Conservation (phyloP, 53 echinoderm and acorn worm genomes). For the Actinopyga echinites region DNA sequence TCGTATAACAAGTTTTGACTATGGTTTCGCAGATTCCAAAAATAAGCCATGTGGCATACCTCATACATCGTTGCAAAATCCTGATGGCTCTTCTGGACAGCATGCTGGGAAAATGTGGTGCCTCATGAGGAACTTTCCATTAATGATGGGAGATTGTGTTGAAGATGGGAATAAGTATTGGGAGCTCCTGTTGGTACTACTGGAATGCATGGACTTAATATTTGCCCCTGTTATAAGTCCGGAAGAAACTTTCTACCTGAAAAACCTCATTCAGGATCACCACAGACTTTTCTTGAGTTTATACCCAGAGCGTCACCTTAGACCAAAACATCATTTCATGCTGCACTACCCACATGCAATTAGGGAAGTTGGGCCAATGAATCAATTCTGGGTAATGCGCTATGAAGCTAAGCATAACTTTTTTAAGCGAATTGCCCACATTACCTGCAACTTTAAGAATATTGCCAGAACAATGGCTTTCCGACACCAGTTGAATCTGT, state of each 20-base stretch:
- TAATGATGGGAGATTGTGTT: slow-evolving; percentile 49
- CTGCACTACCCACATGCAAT: slow-evolving; percentile 57
- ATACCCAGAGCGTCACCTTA: slow-evolving; percentile 5
- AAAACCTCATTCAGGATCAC: slow-evolving; percentile 44
- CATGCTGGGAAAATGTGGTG: slow-evolving; percentile 60
- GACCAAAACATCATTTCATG: too few species aligned
- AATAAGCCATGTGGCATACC: neutral
- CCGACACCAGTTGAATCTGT: slow-evolving; percentile 46
- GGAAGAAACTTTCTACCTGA: slow-evolving; percentile 46
- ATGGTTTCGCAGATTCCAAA: slow-evolving; percentile 12
- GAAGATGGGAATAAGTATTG: slow-evolving; percentile 49
- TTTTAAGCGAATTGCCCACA: slow-evolving; percentile 47
- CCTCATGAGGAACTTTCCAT: slow-evolving; percentile 44
- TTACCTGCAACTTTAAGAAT: slow-evolving; percentile 47
- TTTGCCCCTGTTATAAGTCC: slow-evolving; percentile 29
- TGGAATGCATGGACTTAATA: slow-evolving; percentile 23
- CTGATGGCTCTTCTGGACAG: slow-evolving; percentile 46
- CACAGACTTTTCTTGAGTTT: slow-evolving; percentile 24
- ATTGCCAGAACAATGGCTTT: slow-evolving; percentile 50
- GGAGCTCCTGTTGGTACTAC: slow-evolving; percentile 48
- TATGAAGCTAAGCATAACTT: slow-evolving; percentile 35
- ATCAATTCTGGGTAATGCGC: slow-evolving; percentile 52
- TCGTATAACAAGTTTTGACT: slow-evolving; percentile 52
- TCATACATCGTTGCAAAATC: slow-evolving; percentile 19
- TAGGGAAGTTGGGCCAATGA: slow-evolving; percentile 55